Evolutionary conservation across 2,113 vertebrate genomes (phyloP).

Genomic region (Chionodraco myersi): DNA sequence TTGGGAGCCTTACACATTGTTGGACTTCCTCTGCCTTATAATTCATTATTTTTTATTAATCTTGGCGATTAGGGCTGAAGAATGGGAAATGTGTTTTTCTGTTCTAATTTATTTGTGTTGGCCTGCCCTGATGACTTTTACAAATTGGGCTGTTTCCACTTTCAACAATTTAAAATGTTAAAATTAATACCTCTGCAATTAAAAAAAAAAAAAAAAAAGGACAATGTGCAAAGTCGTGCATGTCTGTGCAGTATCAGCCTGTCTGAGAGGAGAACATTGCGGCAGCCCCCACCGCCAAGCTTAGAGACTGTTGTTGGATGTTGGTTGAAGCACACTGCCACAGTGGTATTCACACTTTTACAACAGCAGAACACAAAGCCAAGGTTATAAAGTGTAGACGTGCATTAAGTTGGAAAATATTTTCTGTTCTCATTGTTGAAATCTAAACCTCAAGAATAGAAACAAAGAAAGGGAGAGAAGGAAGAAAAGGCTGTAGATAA

Average conservation of each 20-base stretch:
- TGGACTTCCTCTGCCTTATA: slow-evolving; percentile 29
- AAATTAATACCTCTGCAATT: slow-evolving; percentile 65
- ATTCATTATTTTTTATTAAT: slow-evolving; percentile 73
- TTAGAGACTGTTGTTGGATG: slow-evolving; percentile 37
- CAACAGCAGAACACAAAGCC: slow-evolving; percentile 28
- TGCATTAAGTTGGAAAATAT: slow-evolving; percentile 32
- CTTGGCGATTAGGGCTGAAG: slow-evolving; percentile 51
- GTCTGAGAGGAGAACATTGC: slow-evolving; percentile 39
- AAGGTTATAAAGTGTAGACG: slow-evolving; percentile 21
- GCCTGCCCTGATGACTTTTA: slow-evolving; percentile 53
- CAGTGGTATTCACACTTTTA: slow-evolving; percentile 32
- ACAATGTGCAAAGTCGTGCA: background rate
- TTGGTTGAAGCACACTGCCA: slow-evolving; percentile 15
- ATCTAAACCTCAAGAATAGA: slow-evolving; percentile 23
- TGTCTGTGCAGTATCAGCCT: slow-evolving; percentile 43
- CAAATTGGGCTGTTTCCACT: slow-evolving; percentile 63
- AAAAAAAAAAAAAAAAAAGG: too few species aligned
- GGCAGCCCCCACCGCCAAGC: slow-evolving; percentile 13
- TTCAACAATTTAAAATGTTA: slow-evolving; percentile 68
- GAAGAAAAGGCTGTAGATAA: slow-evolving; percentile 25
- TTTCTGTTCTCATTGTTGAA: slow-evolving; percentile 33
- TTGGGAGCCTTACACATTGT: slow-evolving; percentile 50
- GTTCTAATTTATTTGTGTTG: slow-evolving; percentile 71
- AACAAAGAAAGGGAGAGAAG: slow-evolving; percentile 22
- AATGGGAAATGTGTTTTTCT: slow-evolving; percentile 49